Conservation (phyloP, 2,888 invertebrate species). For the Ennomos fuscantarius region DNA sequence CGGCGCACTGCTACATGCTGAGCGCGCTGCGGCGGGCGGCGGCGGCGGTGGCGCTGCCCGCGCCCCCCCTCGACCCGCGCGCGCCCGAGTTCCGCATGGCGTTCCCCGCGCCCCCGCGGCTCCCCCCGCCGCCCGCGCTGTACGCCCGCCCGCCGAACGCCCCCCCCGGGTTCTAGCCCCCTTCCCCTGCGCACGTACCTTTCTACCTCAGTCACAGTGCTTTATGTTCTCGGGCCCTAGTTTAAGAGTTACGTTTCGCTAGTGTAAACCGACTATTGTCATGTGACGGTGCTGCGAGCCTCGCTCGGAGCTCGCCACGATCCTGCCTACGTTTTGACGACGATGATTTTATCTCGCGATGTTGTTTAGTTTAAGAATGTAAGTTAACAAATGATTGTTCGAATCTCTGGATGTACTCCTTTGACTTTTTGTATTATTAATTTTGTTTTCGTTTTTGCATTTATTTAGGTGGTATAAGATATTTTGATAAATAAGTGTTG, state of each 20-base stretch:
- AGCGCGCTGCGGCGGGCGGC: constrained; percentile 51
- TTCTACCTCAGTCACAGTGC: not conserved
- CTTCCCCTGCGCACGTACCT: not conserved
- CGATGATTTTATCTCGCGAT: not conserved
- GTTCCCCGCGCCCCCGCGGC: not conserved
- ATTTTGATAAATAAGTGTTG: not conserved
- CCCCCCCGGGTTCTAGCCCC: not conserved
- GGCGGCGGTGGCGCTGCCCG: constrained; percentile 24
- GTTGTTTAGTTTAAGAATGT: not conserved
- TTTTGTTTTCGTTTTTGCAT: constrained; percentile 1
- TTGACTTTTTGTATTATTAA: constrained; percentile 6
- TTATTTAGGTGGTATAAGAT: not conserved
- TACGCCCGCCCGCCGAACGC: not conserved
- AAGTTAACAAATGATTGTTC: not conserved
- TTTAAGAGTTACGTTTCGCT: constrained; percentile 1
- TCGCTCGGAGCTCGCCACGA: not conserved
- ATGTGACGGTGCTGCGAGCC: not conserved
- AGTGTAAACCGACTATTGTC: not conserved
- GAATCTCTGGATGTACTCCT: constrained; percentile 7
- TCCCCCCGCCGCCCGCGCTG: not conserved
- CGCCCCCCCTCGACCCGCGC: constrained; percentile 20
- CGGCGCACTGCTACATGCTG: constrained; percentile 64
- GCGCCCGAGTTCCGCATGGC: constrained; percentile 28
- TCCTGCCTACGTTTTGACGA: not conserved
- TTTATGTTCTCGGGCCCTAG: not conserved